Evolutionary conservation across 2,797 vertebrate genomes (phyloP).

Genomic region (Emydoidea blandingii): DNA sequence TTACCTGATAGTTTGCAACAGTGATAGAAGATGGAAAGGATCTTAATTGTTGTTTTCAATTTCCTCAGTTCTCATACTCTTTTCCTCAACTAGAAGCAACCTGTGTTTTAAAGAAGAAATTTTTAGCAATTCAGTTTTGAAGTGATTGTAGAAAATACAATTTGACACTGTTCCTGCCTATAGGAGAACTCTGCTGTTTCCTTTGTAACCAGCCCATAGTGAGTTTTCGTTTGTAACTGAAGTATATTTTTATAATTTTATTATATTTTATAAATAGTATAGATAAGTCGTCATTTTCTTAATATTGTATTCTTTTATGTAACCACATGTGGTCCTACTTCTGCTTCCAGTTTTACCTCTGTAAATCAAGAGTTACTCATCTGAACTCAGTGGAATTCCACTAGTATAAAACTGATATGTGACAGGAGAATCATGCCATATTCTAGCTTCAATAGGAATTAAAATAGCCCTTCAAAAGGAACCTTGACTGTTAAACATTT

Average conservation of each 20-base stretch:
- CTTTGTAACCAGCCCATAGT: constrained; percentile 89
- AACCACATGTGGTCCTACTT: background rate
- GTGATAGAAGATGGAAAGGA: background rate
- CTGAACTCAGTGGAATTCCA: background rate
- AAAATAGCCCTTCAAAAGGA: background rate
- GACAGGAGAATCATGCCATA: background rate
- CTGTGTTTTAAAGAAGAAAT: constrained; percentile 91
- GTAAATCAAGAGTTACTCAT: background rate
- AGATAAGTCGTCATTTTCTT: background rate
- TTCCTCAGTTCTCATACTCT: background rate
- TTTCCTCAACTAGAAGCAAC: constrained; percentile 81
- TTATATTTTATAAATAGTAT: background rate
- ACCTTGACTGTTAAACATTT: background rate
- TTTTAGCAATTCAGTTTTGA: constrained; percentile 92
- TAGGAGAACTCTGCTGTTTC: constrained; percentile 89
- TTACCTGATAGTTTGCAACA: rapidly evolving
- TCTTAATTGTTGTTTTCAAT: background rate
- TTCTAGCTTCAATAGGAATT: too few relatives aligned
- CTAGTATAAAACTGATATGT: background rate
- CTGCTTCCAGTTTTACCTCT: background rate
- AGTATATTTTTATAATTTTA: background rate
- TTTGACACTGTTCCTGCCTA: constrained; percentile 89
- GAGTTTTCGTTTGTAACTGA: constrained; percentile 19
- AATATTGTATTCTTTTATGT: background rate
- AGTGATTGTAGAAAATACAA: constrained; percentile 87